Evolutionary conservation across 1,140 invertebrate species (phyloP).

Genomic region (Asobara japonica): DNA sequence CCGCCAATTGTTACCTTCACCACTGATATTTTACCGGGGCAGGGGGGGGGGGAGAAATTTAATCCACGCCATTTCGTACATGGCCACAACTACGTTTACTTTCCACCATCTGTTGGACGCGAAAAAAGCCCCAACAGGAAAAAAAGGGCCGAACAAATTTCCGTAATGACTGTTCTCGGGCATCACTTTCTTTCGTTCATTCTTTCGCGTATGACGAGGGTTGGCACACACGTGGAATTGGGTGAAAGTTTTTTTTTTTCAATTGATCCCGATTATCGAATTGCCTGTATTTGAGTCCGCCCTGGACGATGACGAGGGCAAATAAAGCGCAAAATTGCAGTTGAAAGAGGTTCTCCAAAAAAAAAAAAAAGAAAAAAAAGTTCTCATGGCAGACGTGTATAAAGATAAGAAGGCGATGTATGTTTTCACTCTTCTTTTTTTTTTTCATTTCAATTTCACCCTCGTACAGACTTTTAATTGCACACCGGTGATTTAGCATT

Average conservation of each 20-base stretch:
- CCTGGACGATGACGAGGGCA: neutral
- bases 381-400: constrained; percentile 13
- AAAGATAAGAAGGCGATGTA: constrained; percentile 26
- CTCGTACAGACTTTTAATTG: constrained; percentile 36
- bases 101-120: neutral
- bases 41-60: constrained; percentile 8
- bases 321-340: constrained; percentile 17
- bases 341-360: too few relatives aligned
- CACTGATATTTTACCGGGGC: too few relatives aligned
- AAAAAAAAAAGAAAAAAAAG: neutral
- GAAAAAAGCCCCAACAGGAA: neutral
- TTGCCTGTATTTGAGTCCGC: neutral
- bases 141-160: neutral
- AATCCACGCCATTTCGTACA: neutral
- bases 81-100: constrained; percentile 4
- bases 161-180: neutral
- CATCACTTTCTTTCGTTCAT: constrained; percentile 5
- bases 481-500: constrained; percentile 32
- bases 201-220: neutral
- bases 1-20: too few relatives aligned
- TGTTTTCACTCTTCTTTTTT: neutral
- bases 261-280: constrained; percentile 32
- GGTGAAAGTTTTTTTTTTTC: constrained; percentile 32
- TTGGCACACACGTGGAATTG: constrained; percentile 13
- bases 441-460: constrained; percentile 25